Percentiles rank a stretch among this genome's conserved stretches.
Evolutionary conservation across 1,140 invertebrate genomes (phyloP).

Genomic region (Heliconius hermathena): DNA sequence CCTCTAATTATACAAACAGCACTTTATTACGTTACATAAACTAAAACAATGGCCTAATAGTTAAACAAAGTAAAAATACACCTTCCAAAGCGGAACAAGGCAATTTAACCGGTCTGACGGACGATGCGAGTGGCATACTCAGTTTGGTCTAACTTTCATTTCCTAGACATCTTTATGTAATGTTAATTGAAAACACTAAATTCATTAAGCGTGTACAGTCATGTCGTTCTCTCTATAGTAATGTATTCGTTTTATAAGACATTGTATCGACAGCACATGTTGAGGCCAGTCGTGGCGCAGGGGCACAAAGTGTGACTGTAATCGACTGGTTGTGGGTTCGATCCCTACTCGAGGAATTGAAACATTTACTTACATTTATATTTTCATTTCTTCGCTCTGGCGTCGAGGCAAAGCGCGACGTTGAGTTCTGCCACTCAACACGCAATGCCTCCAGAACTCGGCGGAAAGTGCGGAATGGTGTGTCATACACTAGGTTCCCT

Average conservation of each 20-base stretch:
- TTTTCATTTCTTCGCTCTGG: too few relatives aligned
- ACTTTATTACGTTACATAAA: neutral
- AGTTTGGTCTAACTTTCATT: constrained; percentile 53
- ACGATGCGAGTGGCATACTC: constrained; percentile 17
- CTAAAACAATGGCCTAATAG: constrained; percentile 17
- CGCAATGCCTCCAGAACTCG: too few relatives aligned
- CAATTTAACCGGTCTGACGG: constrained; percentile 21
- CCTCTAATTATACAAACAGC: neutral
- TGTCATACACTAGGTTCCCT: too few relatives aligned
- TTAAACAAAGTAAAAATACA: constrained; percentile 6
- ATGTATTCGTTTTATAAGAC: neutral
- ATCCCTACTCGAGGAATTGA: too few relatives aligned
- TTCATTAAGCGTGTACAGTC: constrained; percentile 39
- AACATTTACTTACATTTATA: too few relatives aligned
- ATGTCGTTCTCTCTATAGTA: neutral
- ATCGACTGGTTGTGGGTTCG: too few relatives aligned
- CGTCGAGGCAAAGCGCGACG: too few relatives aligned
- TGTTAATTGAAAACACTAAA: constrained; percentile 45
- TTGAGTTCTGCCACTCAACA: too few relatives aligned
- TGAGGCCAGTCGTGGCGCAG: too few relatives aligned
- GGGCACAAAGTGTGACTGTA: too few relatives aligned
- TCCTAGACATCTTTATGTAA: constrained; percentile 59
- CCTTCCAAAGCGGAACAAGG: constrained; percentile 9
- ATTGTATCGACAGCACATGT: too few relatives aligned
- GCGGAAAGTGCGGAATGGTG: too few relatives aligned